A percentile compares a stretch with the other conserved stretches of the same genome.
Conservation (phyloP, 2,888 invertebrate species). For the Himalopsyche anomala region DNA sequence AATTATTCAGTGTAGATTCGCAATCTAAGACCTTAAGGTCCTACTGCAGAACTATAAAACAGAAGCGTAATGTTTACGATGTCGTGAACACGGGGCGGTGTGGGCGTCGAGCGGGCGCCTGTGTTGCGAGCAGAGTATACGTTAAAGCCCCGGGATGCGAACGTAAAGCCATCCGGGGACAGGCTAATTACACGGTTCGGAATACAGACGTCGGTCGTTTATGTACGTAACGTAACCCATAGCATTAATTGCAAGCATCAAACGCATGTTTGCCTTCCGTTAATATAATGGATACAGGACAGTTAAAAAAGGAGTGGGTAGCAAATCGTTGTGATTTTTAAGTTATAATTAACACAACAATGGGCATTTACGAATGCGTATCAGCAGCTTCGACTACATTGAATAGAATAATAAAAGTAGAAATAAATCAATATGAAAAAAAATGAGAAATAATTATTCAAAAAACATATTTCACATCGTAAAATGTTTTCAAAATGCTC, state of each 20-base stretch:
- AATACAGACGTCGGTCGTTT: not conserved
- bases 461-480: too few species aligned
- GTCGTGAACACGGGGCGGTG: not conserved
- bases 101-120: constrained; percentile 29
- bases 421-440: too few species aligned
- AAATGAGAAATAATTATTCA: too few species aligned
- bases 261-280: constrained; percentile 1
- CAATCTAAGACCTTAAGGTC: constrained; percentile 27
- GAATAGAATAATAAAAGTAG: too few species aligned
- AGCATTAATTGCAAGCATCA: constrained; percentile 24
- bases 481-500: too few species aligned
- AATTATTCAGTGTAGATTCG: not conserved
- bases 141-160: constrained; percentile 37
- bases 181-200: constrained; percentile 42
- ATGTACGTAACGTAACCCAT: not conserved
- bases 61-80: constrained; percentile 24
- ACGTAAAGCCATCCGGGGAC: constrained; percentile 38
- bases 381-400: too few species aligned
- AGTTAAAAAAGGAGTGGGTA: too few species aligned
- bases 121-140: not conserved
- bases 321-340: too few species aligned
- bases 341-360: too few species aligned
- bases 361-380: too few species aligned
- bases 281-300: too few species aligned
- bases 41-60: constrained; percentile 10